phyloP scores from a whole-genome alignment of 2,888 invertebrate genomes.

The Junonia oenone region DNA sequence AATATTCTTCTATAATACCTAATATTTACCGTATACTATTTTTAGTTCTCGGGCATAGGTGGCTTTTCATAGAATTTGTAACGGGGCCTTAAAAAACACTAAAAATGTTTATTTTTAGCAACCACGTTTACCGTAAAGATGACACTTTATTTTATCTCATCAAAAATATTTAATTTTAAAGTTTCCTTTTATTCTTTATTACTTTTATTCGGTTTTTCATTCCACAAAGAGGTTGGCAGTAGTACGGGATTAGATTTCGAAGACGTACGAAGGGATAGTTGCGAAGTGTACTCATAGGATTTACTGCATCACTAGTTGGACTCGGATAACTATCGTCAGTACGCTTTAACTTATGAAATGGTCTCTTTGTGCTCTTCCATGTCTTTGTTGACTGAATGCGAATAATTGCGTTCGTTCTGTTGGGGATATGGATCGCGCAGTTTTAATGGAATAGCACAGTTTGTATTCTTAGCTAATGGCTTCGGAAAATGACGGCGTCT shows the following conservation, averaged over 20 bases:
- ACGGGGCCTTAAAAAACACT: slow-evolving; percentile 1
- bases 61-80: slow-evolving; percentile 1
- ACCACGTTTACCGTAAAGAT: slow-evolving; percentile 3
- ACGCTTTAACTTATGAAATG: slow-evolving; percentile 68
- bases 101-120: slow-evolving; percentile 4
- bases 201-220: not conserved
- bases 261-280: slow-evolving; percentile 52
- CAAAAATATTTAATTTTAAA: not conserved
- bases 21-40: slow-evolving; percentile 6
- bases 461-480: slow-evolving; percentile 67
- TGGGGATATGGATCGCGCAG: slow-evolving; percentile 56
- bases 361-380: slow-evolving; percentile 55
- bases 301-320: slow-evolving; percentile 71
- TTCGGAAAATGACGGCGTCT: slow-evolving; percentile 46
- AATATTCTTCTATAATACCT: not conserved
- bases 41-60: slow-evolving; percentile 6
- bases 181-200: not conserved
- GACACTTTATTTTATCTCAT: not conserved
- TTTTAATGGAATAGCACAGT: slow-evolving; percentile 60
- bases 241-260: slow-evolving; percentile 47
- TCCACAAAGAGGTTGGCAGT: slow-evolving; percentile 36
- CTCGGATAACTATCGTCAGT: slow-evolving; percentile 63
- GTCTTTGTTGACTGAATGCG: slow-evolving; percentile 64
- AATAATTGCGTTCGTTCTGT: slow-evolving; percentile 64
- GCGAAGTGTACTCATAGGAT: slow-evolving; percentile 60